Evolutionary conservation across 2,113 vertebrate genomes (phyloP).

Genomic region (Dascyllus trimaculatus): DNA sequence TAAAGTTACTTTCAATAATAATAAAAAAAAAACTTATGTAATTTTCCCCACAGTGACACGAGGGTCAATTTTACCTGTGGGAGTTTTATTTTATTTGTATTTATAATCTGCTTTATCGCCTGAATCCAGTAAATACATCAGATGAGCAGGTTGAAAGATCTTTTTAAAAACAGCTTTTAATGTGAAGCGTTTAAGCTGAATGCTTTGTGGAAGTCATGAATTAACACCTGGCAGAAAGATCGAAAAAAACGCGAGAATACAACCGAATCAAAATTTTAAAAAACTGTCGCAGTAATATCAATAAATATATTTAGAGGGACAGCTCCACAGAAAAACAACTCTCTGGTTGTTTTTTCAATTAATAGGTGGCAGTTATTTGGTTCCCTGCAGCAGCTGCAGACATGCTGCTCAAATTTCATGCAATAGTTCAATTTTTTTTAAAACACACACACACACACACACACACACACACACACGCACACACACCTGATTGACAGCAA

Average conservation of each 20-base stretch:
- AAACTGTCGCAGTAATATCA: not conserved
- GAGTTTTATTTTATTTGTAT: not conserved
- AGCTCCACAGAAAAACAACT: not conserved
- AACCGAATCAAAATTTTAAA: not conserved
- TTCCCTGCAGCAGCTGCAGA: not conserved
- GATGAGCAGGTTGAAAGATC: not conserved
- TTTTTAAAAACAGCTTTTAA: not conserved
- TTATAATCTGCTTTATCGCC: not conserved
- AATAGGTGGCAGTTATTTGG: not conserved
- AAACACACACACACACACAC: not conserved
- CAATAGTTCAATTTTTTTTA: not conserved
- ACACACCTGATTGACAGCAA: not conserved
- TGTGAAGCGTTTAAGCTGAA: not conserved
- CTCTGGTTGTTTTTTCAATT: not conserved
- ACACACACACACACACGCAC: no score
- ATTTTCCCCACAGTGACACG: constrained; percentile 8
- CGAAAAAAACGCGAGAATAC: not conserved
- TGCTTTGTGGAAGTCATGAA: not conserved
- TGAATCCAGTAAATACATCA: constrained; percentile 2
- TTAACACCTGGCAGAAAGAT: not conserved
- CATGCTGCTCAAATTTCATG: not conserved
- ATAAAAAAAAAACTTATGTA: constrained; percentile 13
- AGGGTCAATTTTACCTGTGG: not conserved
- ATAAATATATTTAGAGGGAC: not conserved
- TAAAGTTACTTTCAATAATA: constrained; percentile 21